Conservation (phyloP, 2,888 invertebrate species). For the Meghimatium bilineatum region DNA sequence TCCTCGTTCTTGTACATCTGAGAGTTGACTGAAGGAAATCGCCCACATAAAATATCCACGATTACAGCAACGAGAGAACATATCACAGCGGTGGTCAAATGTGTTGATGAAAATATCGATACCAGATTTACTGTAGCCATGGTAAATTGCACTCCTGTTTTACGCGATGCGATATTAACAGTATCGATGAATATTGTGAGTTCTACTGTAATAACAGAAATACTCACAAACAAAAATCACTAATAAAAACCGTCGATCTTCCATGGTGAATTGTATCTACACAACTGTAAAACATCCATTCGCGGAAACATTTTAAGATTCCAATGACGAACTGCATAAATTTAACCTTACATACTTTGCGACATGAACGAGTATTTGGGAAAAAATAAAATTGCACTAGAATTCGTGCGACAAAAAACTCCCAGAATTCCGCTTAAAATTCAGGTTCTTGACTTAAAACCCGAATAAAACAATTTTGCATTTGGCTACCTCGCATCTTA, state of each 20-base stretch:
- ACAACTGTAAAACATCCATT: background rate
- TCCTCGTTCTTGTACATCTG: constrained; percentile 25
- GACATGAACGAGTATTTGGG: background rate
- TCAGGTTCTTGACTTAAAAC: background rate
- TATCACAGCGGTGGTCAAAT: background rate
- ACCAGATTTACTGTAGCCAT: background rate
- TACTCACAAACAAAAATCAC: background rate
- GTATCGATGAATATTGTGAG: background rate
- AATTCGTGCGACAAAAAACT: background rate
- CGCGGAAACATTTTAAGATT: background rate
- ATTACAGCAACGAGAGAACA: background rate
- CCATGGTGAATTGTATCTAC: background rate
- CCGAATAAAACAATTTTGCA: no score
- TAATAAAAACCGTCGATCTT: background rate
- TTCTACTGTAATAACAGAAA: background rate
- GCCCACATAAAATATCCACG: background rate
- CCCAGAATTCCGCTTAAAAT: background rate
- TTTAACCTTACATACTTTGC: background rate
- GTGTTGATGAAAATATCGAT: background rate
- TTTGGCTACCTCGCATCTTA: background rate
- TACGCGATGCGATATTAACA: background rate
- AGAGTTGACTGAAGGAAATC: background rate
- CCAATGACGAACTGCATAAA: background rate
- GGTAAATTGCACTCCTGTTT: background rate
- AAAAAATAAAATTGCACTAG: background rate